phyloP scores from a whole-genome alignment of 2,888 invertebrate genomes.

The Aproaerema taeniolella region DNA sequence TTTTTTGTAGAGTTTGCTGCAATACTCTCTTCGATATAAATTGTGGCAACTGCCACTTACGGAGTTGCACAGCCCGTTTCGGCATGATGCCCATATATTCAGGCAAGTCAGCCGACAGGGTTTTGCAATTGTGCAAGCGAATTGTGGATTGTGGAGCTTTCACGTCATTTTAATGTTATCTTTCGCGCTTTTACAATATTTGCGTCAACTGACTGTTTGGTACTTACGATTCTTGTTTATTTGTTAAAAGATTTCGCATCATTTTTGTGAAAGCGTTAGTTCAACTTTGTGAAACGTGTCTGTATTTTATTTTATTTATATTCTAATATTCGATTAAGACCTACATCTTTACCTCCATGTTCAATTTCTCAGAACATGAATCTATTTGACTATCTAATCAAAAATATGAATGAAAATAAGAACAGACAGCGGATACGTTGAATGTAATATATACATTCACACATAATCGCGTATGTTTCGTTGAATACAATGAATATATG shows the following conservation, averaged over 20 bases:
- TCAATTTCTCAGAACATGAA: too few relatives aligned
- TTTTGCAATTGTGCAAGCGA: slow-evolving; percentile 27
- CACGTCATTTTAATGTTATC: not conserved
- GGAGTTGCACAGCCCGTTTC: slow-evolving; percentile 27
- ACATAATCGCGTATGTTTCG: slow-evolving; percentile 36
- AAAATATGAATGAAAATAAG: too few relatives aligned
- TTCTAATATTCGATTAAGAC: too few relatives aligned
- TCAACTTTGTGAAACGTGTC: too few relatives aligned
- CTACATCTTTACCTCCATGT: too few relatives aligned
- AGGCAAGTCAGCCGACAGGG: slow-evolving; percentile 23
- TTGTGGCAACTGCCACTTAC: slow-evolving; percentile 28
- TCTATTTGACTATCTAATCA: too few relatives aligned
- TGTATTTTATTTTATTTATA: too few relatives aligned
- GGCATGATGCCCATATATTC: slow-evolving; percentile 32
- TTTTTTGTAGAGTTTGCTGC: slow-evolving; percentile 42
- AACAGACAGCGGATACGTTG: too few relatives aligned
- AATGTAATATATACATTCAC: slow-evolving; percentile 6
- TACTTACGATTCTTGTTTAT: too few relatives aligned
- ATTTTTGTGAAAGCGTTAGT: too few relatives aligned
- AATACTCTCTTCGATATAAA: slow-evolving; percentile 31
- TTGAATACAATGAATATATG: slow-evolving; percentile 73
- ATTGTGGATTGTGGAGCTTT: slow-evolving; percentile 12
- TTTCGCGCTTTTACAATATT: not conserved
- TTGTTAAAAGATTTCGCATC: too few relatives aligned
- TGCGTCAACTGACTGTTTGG: too few relatives aligned